Base-by-base conservation (phyloP, 2,888 invertebrate genomes). In the Cantharis lateralis region DNA sequence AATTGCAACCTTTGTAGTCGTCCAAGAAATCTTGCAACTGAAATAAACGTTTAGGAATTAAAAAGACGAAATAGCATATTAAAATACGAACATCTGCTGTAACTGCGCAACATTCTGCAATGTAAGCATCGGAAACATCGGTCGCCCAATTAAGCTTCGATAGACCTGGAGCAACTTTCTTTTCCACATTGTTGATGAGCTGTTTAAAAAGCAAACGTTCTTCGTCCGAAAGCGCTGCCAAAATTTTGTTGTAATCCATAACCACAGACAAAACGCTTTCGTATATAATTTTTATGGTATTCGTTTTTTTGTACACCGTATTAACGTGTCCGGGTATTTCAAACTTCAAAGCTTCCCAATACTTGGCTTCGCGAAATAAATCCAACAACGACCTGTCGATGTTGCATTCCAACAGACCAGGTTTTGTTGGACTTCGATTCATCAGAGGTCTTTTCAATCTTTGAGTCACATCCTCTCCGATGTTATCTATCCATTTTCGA, bases 1-100 rank as follows among this genome's bases (percentile, higher is more conserved):
- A 83, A 87, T 96, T 96, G 78, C 95, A 94, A 48, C 91, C 91
- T 88, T 97, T 97, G 86, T 96, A 97, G 15, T 94, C 93, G 75
- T 95, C 94, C 7, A 96, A 89, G 82, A 95, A 94, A 78, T 93
- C 92, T 90, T 96, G 94, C 48, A 95, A 88, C 91, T 93, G 84
- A 72, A 78, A 78, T n/a, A 3, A 16, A 66, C 1, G 11, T 18
- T 18, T 62, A 26, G 62, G 62, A 15, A 13, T 69, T 18, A 48
- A 48, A 68, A 32, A 28, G n/a, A 5, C 62, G 20, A 62, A 5
- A 71, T 15, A 64, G 32, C 4, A 24, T 24, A 9, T 0, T 32
- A 9, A 73, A 72, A 74, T 73, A 81, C 85, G 85, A 87, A 93
- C 93, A 88, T 92, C 92, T 32, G 91, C 90, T 24, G 93, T 93